Base-by-base conservation (phyloP, 2,797 vertebrate genomes). In the Valencia hispanica region DNA sequence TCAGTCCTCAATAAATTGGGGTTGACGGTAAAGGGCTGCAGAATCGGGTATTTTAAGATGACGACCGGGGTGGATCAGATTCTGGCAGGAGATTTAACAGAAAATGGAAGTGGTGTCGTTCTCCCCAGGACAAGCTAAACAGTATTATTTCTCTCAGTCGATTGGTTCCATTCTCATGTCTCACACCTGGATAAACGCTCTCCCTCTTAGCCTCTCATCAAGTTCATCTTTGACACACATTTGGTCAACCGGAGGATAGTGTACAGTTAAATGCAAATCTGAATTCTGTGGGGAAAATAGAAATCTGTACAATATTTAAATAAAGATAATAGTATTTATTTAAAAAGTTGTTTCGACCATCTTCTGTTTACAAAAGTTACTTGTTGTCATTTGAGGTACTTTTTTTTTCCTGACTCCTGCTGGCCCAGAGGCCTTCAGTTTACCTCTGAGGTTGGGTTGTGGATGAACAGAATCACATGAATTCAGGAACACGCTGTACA, bases 301-400 rank as follows among this genome's bases (percentile, higher is more conserved):
- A 94, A 94, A 94, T 95, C 91, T 97, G 96, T 97, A 96, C 94
- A 96, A 96, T 97, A 97, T 97, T 98, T 97, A 96, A 95, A 98
- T 98, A 98, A 98, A 95, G 88, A 93, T 88, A 95, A 95, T 96
- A 96, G 96, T 97, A 97, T 99, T 98, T 98, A 97, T 98, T 68
- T 97, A 93, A 55, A 73, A 73, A 72, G 63, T 43, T 78, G 80
- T 85, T 73, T 72, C 72, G 39, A 34, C 81, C 81, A 20, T 9
- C 80, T 34, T 79, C 12, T 63, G 48, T 27, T 34, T 69, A 47
- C 18, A 70, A 47, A 30, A 5, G 27, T 34, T 5, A 22, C 20
- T 63, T 1, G 59, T 36, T 14, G 8, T 9, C 3, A 9, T 45
- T 22, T 50, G 18, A 51, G 1, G 14, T 14, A 9, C 10, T 1